Conservation (phyloP, 1,140 invertebrate genomes). For the Pseudomyrmex cubaensis region DNA sequence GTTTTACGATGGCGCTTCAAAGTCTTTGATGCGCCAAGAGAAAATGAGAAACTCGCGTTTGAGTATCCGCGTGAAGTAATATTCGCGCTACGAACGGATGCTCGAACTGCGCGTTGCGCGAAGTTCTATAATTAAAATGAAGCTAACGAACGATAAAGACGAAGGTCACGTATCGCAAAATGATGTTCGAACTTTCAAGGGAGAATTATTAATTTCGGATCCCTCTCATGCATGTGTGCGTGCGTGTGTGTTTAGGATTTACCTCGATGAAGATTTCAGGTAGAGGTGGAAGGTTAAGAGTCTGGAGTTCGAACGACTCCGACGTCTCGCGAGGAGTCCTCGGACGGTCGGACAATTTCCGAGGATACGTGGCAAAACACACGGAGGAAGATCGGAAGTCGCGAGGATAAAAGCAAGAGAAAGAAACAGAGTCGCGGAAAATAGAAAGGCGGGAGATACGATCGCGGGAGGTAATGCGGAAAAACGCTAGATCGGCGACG, state of each 20-base stretch:
- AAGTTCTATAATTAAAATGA: neutral
- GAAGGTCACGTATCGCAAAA: neutral
- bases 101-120: neutral
- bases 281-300: slow-evolving; percentile 8
- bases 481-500: slow-evolving; percentile 42
- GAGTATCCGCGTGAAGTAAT: neutral
- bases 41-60: neutral
- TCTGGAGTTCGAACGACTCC: slow-evolving; percentile 43
- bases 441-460: neutral
- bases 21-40: neutral
- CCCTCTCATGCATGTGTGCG: too few relatives aligned
- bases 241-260: neutral
- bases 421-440: neutral
- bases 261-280: slow-evolving; percentile 22
- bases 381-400: neutral
- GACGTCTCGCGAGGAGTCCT: neutral
- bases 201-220: neutral
- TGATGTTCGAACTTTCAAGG: neutral
- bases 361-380: neutral
- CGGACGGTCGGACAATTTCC: slow-evolving; percentile 18
- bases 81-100: neutral
- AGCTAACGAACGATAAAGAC: neutral
- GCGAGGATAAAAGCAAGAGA: too few relatives aligned
- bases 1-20: neutral
- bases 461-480: neutral